Conservation (phyloP, 1,140 invertebrate genomes). For the Rhyzopertha dominica region DNA sequence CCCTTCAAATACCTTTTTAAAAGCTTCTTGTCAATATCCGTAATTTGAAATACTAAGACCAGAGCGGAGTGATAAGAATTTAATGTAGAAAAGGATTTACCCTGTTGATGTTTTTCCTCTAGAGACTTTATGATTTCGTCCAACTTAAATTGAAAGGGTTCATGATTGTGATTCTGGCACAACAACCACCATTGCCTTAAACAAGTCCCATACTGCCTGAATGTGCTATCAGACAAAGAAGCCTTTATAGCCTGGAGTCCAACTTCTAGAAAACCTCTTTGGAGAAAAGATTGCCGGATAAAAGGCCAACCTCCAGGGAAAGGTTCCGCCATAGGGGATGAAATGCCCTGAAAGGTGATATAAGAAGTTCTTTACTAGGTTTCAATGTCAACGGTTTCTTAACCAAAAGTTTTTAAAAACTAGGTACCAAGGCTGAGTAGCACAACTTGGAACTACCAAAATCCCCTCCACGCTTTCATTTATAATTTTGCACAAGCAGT, state of each 20-base stretch:
- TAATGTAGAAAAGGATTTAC: conserved; percentile 11
- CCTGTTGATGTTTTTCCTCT: conserved; percentile 8
- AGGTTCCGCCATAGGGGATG: conserved; percentile 8
- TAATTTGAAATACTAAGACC: conserved; percentile 5
- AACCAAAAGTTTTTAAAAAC: conserved; percentile 12
- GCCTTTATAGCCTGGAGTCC: too few relatives aligned
- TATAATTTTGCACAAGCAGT: conserved; percentile 14
- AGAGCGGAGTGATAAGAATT: conserved; percentile 9
- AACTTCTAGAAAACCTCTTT: conserved; percentile 5
- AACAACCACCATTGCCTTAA: conserved; percentile 1
- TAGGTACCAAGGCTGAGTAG: conserved; percentile 13
- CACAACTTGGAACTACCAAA: conserved; percentile 13
- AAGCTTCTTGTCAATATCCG: too few relatives aligned
- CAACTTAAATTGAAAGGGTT: conserved; percentile 10
- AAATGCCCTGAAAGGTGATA: conserved; percentile 9
- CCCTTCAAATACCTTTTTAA: too few relatives aligned
- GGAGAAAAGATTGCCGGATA: conserved; percentile 10
- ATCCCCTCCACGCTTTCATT: conserved; percentile 13
- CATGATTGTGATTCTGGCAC: background rate
- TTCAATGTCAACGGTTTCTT: conserved; percentile 9
- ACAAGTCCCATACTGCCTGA: conserved; percentile 11
- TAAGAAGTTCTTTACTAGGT: conserved; percentile 9
- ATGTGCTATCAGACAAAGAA: conserved; percentile 9
- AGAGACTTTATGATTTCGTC: conserved; percentile 8
- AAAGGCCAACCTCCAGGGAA: conserved; percentile 8